Base-by-base conservation (phyloP, 2,888 invertebrate genomes). In the Dryadula phaetusa region DNA sequence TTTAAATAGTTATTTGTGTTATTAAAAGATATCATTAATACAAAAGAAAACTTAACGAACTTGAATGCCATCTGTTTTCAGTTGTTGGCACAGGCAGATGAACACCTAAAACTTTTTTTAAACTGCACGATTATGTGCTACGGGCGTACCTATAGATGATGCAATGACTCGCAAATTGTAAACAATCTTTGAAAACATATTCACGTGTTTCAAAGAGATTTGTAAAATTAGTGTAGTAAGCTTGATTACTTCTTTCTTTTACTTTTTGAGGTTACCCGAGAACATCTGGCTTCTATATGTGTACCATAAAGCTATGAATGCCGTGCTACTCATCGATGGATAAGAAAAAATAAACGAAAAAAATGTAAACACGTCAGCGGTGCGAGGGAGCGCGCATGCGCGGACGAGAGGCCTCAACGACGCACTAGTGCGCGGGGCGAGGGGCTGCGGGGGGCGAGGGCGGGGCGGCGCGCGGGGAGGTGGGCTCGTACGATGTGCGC, bases 321-420 rank as follows among this genome's bases (percentile, higher is more conserved):
- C 61, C 64, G 63, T 63, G 56, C 70, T 66, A 71, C 69, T 66
- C 64, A 70, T 67, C 70, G 66, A 71, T 70, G 69, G 67, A 77
- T 74, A 76, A 78, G 76, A 85, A 85, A 82, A 85, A 86, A 84
- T 78, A 79, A 82, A 82, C 78, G 76, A 82, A 79, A 87, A 90
- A 90, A 91, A 88, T 83, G 88, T 89, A 91, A 90, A 90, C 90
- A 92, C 91, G 90, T 92, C 91, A 91, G 86, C 77, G 72, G 85
- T 84, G 85, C 69, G 86, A 90, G 85, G 70, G 87, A 89, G 83
- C 82, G 83, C 87, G 90, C 90, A 87, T 87, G 90, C 88, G 85
- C 81, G 71, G 70, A 77, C 77, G 80, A 82, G 88, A 87, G 86
- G 84, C 82, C 81, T 82, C 82, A 82, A 82, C 82, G 80, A 75